Base-by-base conservation (phyloP, 2,888 invertebrate genomes). In the Cephus pygmeus region DNA sequence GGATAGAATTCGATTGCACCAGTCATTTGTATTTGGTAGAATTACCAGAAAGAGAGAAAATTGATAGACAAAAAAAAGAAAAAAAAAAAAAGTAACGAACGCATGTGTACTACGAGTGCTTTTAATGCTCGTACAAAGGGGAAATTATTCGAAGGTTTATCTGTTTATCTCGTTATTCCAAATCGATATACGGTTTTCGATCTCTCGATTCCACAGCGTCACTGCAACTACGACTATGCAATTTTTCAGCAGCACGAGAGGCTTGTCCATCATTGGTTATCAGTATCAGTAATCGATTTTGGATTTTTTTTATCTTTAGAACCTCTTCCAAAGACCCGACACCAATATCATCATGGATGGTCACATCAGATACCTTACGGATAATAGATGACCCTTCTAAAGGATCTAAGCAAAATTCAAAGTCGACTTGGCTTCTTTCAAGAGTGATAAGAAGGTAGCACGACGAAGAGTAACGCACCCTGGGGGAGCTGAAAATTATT, bases 401-500 rank as follows among this genome's bases (percentile, higher is more conserved):
- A 15, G 56, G 23, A 56, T 56, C 56, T 23, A 56, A 56, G 2
- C 23, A 9, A 9, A 56, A 56, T 56, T 23, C 23, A 56, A 56
- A 56, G 9, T 56, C 56, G 56, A 56, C 23, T 56, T 9, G 9
- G 23, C 23, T 56, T 23, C 56, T 23, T 56, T 3, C 1, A 3
- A 56, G 9, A 2, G 6, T 56, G 9, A 56, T 9, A 56, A 56
- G 9, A 23, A 9, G 56, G 56, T 9, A 23, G 1, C 1, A 9
- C 9, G 23, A 74, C 4, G 12, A 34, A 23, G 74, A 36, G 23
- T 35, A 35, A 34, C 12, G 74, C 12, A 23, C 1, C 34, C 2
- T 30, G 74, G 35, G 35, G 74, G 74, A 36, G 35, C 34, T 34
- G 35, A 74, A 74, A 35, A 74, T 74, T 74, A 74, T 34, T 34